Percentiles rank a stretch among this genome's conserved stretches.
Evolutionary conservation across 2,888 invertebrate species (phyloP).

Genomic region (Metacarcinus magister): DNA sequence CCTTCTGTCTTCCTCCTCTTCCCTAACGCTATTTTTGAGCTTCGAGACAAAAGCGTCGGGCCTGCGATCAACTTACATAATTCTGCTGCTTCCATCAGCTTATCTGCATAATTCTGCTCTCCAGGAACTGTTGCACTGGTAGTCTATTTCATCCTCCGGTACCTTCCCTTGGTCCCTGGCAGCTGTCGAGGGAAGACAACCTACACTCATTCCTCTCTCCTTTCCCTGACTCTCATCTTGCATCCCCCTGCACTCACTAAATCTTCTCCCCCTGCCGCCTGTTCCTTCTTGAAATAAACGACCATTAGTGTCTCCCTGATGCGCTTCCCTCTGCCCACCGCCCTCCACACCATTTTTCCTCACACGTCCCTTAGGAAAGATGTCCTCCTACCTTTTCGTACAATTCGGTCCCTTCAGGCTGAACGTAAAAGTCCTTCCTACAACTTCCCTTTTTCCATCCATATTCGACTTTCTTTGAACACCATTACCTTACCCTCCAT

Average conservation of each 20-base stretch:
- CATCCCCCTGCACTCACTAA: conserved; percentile 30
- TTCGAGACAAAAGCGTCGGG: conserved; percentile 32
- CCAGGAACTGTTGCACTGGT: conserved; percentile 56
- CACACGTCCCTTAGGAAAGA: conserved; percentile 13
- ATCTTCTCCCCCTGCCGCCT: conserved; percentile 32
- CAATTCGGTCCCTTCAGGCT: neutral
- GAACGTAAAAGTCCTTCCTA: neutral
- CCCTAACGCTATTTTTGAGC: neutral
- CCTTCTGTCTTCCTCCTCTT: neutral
- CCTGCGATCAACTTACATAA: conserved; percentile 6
- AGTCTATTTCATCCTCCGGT: conserved; percentile 62
- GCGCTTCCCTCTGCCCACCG: conserved; percentile 58
- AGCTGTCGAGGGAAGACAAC: conserved; percentile 1
- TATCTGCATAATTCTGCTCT: conserved; percentile 64
- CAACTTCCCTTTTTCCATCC: neutral
- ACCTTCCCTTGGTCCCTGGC: conserved; percentile 47
- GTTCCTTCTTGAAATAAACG: conserved; percentile 20
- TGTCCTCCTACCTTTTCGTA: neutral
- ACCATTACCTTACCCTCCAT: neutral
- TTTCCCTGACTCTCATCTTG: conserved; percentile 56
- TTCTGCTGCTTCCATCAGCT: conserved; percentile 38
- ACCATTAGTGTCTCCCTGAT: conserved; percentile 37
- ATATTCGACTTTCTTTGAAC: neutral
- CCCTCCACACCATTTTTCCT: conserved; percentile 47
- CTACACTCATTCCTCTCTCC: conserved; percentile 2